Percentiles rank a stretch among this genome's conserved stretches.
phyloP scores from a whole-genome alignment of 2,888 invertebrate genomes.

The Pasiphila rectangulata region DNA sequence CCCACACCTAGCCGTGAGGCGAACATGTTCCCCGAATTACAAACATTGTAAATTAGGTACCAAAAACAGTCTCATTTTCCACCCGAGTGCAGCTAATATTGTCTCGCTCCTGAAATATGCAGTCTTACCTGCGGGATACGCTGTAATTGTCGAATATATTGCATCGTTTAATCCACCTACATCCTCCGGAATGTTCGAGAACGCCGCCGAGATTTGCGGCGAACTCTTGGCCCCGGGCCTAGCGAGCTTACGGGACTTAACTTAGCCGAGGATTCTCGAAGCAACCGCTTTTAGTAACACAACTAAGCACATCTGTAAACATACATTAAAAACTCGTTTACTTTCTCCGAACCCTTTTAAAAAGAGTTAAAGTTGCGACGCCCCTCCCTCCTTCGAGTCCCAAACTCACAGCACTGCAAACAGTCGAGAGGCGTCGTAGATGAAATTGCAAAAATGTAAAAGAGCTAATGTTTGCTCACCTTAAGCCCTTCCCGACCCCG shows the following conservation, averaged over 20 bases:
- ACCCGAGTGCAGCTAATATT: slow-evolving; percentile 80
- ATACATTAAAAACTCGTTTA: slow-evolving; percentile 68
- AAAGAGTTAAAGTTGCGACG: slow-evolving; percentile 67
- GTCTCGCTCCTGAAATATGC: slow-evolving; percentile 75
- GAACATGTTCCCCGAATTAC: slow-evolving; percentile 65
- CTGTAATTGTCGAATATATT: slow-evolving; percentile 77
- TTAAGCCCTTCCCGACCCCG: slow-evolving; percentile 79
- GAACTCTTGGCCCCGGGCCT: slow-evolving; percentile 74
- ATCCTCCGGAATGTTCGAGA: slow-evolving; percentile 78
- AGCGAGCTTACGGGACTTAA: slow-evolving; percentile 64
- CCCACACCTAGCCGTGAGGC: slow-evolving; percentile 52
- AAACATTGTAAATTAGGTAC: slow-evolving; percentile 71
- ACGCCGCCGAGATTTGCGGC: slow-evolving; percentile 76
- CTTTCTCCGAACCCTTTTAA: slow-evolving; percentile 61
- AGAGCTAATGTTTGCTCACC: slow-evolving; percentile 81
- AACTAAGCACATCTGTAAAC: slow-evolving; percentile 49
- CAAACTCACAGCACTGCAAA: slow-evolving; percentile 62
- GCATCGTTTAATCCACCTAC: slow-evolving; percentile 75
- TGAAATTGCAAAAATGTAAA: slow-evolving; percentile 81
- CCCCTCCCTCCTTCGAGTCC: slow-evolving; percentile 56
- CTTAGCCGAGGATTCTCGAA: slow-evolving; percentile 54
- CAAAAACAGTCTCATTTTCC: slow-evolving; percentile 81
- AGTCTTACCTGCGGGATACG: slow-evolving; percentile 73
- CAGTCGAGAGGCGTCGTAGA: slow-evolving; percentile 71
- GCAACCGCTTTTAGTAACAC: slow-evolving; percentile 45